Evolutionary conservation across 1,140 invertebrate genomes (phyloP), one percentile per base, ranked within the genome.

Genomic region (Spodoptera frugiperda): DNA sequence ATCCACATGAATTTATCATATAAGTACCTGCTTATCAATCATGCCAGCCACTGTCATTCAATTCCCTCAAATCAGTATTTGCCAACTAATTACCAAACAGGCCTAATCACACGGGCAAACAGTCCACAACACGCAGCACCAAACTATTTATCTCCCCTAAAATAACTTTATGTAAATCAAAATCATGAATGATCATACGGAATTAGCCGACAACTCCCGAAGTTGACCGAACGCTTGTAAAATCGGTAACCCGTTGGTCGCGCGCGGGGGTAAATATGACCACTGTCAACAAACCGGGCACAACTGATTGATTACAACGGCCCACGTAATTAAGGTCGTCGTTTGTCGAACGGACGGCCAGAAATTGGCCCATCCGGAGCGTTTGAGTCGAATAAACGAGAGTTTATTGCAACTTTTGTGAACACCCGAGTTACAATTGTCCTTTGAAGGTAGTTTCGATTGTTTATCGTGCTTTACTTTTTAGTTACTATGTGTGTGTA

Each of bases 311-410:
- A 78, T 78, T 71, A 71, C 68, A 71, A 49, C 55, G 10, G 70
- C 30, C 48, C 59, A 17, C 19, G 77, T 78, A 78, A 78, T 78
- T 78, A 78, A 78, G 77, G 70, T 59, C 75, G 54, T 25, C 30
- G 53, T 74, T 67, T 71, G 59, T 78, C 33, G 70, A 72, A 65
- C 59, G 55, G 59, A 63, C 30, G 68, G 39, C 49, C 67, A 44
- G 33, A 17, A 78, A 78, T 78, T 78, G 68, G 61, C 55, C 33
- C 61, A 67, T 78, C 77, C 77, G 77, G 65, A 49, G 1, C 49
- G n/a, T 70, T 70, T 53, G 67, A 54, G 46, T 39, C 10, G 61
- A 17, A 44, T 67, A 67, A 67, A 67, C 17, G 61, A 4, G 44
- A 67, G 21, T 53, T 70, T 70, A 54, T 70, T 19, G 48, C 67